Evolutionary conservation across 2,888 invertebrate genomes (phyloP).

Genomic region (Odontothrips loti): DNA sequence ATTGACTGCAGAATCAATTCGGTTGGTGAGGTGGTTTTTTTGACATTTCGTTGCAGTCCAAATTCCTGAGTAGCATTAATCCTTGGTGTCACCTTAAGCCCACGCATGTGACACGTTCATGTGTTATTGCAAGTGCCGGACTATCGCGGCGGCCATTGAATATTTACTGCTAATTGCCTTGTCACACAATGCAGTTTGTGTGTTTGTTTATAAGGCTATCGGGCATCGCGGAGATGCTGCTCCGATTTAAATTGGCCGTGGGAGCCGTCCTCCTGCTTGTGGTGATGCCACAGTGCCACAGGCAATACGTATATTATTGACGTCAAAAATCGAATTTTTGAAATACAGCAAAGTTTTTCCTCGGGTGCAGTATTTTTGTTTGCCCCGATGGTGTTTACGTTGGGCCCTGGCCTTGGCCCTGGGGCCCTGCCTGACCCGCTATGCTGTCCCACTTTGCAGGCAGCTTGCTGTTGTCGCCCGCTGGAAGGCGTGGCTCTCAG

Average conservation of each 20-base stretch:
- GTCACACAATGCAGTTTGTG: neutral
- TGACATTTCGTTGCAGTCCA: neutral
- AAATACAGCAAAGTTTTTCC: no score
- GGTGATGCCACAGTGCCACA: no score
- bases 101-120: neutral
- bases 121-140: neutral
- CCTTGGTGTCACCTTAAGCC: conserved; percentile 9
- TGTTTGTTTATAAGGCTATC: neutral
- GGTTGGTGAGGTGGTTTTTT: neutral
- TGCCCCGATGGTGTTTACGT: no score
- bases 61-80: conserved; percentile 5
- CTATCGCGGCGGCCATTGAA: neutral
- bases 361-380: no score
- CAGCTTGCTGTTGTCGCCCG: no score
- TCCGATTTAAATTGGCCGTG: neutral
- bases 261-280: neutral
- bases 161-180: conserved; percentile 12
- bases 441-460: no score
- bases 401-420: no score
- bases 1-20: neutral
- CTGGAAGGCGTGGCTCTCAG: no score
- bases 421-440: no score
- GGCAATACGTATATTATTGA: no score
- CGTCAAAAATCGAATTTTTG: no score
- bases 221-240: neutral